A percentile compares a stretch with the other conserved stretches of the same genome.
Conservation (phyloP, 2,888 invertebrate genomes). For the Scotopteryx bipunctaria region DNA sequence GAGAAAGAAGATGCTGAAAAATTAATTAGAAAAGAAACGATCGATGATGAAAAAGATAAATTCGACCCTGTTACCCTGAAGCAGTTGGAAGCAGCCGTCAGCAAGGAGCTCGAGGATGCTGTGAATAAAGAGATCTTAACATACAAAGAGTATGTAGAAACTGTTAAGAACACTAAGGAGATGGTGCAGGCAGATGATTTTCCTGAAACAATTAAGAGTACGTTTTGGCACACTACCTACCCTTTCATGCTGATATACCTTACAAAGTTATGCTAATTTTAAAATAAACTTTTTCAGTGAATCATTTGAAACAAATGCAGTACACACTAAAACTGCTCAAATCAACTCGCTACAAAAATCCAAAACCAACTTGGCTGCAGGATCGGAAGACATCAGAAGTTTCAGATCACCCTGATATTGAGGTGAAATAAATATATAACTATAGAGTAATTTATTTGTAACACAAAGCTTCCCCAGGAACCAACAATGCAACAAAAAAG, state of each 20-base stretch:
- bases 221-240: no score
- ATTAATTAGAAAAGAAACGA: conserved; percentile 20
- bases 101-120: conserved; percentile 62
- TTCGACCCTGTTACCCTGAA: conserved; percentile 57
- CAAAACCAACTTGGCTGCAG: conserved; percentile 54
- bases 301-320: conserved; percentile 63
- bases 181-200: conserved; percentile 50
- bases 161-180: conserved; percentile 52
- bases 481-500: no score
- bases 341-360: conserved; percentile 70
- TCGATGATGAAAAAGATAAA: conserved; percentile 41
- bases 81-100: conserved; percentile 61
- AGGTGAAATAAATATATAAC: conserved; percentile 36
- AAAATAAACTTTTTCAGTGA: conserved; percentile 42
- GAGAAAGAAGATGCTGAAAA: conserved; percentile 7
- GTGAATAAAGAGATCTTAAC: conserved; percentile 61
- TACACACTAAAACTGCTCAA: conserved; percentile 69
- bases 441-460: not conserved
- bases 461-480: no score
- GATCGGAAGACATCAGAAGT: conserved; percentile 45
- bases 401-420: conserved; percentile 41
- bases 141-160: conserved; percentile 65
- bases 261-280: not conserved
- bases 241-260: no score
- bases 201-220: no score